phyloP scores from a whole-genome alignment of 2,888 invertebrate genomes.

The Theristus sp. region DNA sequence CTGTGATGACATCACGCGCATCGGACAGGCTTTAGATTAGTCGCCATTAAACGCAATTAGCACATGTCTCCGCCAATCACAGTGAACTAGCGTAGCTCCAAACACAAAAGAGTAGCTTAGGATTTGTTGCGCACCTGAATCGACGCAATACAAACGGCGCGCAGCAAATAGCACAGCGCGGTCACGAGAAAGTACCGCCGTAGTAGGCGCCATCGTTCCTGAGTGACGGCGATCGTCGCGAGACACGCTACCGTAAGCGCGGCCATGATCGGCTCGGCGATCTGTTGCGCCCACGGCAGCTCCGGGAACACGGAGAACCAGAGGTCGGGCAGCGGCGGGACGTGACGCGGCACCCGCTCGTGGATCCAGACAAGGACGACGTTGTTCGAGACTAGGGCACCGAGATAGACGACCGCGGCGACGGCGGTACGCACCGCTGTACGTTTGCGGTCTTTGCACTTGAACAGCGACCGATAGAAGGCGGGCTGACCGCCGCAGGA shows the following conservation, averaged over 20 bases:
- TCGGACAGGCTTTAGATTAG: background rate
- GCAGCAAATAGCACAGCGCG: conserved; percentile 14
- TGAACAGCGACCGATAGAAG: too few relatives aligned
- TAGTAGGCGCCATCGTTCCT: conserved; percentile 16
- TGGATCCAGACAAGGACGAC: conserved; percentile 23
- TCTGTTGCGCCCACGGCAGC: conserved; percentile 16
- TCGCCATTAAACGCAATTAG: background rate
- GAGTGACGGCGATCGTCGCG: conserved; percentile 16
- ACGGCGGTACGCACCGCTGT: too few relatives aligned
- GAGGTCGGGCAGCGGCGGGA: conserved; percentile 20
- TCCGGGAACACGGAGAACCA: conserved; percentile 23
- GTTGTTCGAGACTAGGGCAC: too few relatives aligned
- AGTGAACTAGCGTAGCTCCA: too few relatives aligned
- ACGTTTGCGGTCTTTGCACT: too few relatives aligned
- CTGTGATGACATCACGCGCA: too few relatives aligned
- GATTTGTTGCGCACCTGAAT: conserved; percentile 18
- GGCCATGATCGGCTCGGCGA: conserved; percentile 22
- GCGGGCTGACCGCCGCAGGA: too few relatives aligned
- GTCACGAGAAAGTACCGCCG: conserved; percentile 10
- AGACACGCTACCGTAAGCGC: conserved; percentile 15
- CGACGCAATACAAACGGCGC: conserved; percentile 20
- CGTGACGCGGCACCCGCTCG: conserved; percentile 19
- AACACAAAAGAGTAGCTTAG: too few relatives aligned
- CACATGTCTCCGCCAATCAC: too few relatives aligned
- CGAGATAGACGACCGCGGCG: too few relatives aligned